Conservation (phyloP, 2,113 vertebrate species). For the Podiceps cristatus region DNA sequence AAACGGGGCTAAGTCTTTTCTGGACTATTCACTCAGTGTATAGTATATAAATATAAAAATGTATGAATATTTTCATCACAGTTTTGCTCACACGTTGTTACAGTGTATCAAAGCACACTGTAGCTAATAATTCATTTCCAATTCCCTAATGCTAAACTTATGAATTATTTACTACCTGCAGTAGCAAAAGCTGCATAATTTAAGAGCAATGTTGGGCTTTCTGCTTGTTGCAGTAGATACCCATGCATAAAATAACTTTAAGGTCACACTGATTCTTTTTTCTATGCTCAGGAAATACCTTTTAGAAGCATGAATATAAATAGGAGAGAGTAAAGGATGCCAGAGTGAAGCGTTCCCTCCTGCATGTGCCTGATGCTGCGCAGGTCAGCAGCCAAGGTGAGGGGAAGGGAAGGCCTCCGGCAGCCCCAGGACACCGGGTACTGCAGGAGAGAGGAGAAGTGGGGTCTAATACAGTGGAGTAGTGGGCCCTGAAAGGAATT, state of each 20-base stretch:
- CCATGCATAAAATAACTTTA: background rate
- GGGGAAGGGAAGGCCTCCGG: too few relatives aligned
- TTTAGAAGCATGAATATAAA: background rate
- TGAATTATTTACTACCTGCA: background rate
- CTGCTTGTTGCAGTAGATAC: background rate
- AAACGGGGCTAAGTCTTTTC: background rate
- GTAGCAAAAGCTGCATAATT: background rate
- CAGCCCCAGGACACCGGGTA: background rate
- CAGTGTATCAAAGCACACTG: background rate
- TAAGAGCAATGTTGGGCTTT: background rate
- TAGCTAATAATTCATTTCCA: constrained; percentile 31
- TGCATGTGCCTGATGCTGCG: background rate
- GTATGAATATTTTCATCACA: background rate
- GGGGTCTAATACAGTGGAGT: too few relatives aligned
- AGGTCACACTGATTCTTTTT: background rate
- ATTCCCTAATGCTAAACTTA: background rate
- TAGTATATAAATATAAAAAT: constrained; percentile 6
- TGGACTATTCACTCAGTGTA: background rate
- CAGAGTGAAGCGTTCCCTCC: background rate
- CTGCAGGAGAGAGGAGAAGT: background rate
- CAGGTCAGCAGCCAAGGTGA: background rate
- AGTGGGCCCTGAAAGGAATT: background rate
- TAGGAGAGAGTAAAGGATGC: background rate
- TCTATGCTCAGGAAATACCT: constrained; percentile 2
- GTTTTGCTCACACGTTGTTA: background rate